phyloP scores from a whole-genome alignment of 2,113 vertebrate genomes.

The Tringa solitaria region DNA sequence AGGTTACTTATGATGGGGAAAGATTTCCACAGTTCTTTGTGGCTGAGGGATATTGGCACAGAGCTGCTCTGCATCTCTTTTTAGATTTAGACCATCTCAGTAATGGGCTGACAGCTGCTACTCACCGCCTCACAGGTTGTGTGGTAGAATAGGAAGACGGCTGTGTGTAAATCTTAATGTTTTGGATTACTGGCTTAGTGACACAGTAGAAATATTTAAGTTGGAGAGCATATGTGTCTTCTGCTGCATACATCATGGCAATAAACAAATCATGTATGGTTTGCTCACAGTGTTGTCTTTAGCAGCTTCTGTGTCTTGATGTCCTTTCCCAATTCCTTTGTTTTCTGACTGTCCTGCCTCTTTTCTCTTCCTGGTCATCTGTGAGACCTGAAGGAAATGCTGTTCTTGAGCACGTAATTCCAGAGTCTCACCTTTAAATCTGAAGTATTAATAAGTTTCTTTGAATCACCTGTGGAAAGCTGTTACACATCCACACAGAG shows the following conservation, averaged over 20 bases:
- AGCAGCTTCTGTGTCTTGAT: background rate
- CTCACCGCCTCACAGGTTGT: background rate
- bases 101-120: background rate
- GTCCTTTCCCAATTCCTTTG: background rate
- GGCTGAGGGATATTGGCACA: background rate
- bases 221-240: background rate
- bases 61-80: background rate
- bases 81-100: background rate
- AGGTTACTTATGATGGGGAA: background rate
- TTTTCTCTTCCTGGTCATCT: background rate
- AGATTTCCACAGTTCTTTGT: background rate
- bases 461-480: background rate
- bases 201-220: background rate
- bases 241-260: background rate
- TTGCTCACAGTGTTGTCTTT: background rate
- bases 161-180: background rate
- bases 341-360: background rate
- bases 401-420: background rate
- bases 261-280: background rate
- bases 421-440: background rate
- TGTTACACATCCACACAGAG: fast-evolving
- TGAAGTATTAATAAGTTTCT: background rate
- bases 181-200: background rate
- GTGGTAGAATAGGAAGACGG: background rate
- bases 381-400: background rate